Evolutionary conservation across 1,140 invertebrate species (phyloP), one percentile per base, ranked within the genome.

Genomic region (Ruditapes philippinarum): DNA sequence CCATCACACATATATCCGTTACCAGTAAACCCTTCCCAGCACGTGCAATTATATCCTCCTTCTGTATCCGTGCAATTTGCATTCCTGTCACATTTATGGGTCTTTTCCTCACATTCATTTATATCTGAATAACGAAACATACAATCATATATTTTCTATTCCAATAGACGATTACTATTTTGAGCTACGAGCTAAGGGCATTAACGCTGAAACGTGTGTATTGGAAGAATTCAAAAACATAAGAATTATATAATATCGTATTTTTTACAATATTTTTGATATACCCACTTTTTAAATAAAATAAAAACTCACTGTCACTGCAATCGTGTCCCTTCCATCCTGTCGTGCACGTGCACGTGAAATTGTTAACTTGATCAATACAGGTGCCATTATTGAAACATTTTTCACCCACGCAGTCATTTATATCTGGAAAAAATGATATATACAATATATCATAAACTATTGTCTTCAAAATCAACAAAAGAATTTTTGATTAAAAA

Each of bases 31-130:
- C 76, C 76, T 1, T 17, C 11, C 17, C 57, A 36, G 45, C 76
- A 79, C 12, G 45, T 54, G 40, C 76, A 79, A 9, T 79, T 54
- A 19, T 79, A 57, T 7, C 76, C n/a, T 7, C 76, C 76, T 2
- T 79, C 42, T 31, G 76, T 54, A 38, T 79, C 57, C 2, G 45
- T 36, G 45, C 76, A 79, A 22, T 17, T 3, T 25, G 45, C 76
- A 22, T 79, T 79, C 19, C 19, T 57, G 31, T 31, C 14, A 57
- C 76, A 79, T 9, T 33, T 19, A 19, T 45, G 25, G 9, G 45
- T 33, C n/a, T 25, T 49, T 0, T 0, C 28, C 12, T 7, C 17
- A 60, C 76, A 79, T 57, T 79, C 76, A 57, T 79, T n/a, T 1
- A 79, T 28, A 79, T 79, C 76, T 79, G 19, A 17, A 51, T 28